Evolutionary conservation across 2,113 vertebrate species (phyloP).

Genomic region (Pseudopodoces humilis): DNA sequence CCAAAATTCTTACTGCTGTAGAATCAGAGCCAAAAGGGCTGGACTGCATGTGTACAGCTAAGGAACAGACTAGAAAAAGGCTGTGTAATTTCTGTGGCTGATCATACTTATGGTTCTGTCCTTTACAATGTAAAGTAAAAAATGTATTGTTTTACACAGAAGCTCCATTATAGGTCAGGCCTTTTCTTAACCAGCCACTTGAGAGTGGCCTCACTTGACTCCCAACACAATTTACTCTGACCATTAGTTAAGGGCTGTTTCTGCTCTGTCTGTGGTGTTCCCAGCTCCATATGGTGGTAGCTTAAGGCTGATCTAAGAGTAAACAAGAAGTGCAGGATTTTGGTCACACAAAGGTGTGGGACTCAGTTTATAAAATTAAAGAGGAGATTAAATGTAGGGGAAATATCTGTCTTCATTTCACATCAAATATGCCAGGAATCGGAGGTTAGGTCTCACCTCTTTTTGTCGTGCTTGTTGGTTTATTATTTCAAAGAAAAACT

Average conservation of each 20-base stretch:
- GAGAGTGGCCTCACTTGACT: conserved; percentile 22
- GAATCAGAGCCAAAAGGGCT: background rate
- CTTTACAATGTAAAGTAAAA: background rate
- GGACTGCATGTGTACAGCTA: background rate
- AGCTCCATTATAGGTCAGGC: background rate
- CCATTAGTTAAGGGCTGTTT: conserved; percentile 38
- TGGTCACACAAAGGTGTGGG: background rate
- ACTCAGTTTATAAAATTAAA: background rate
- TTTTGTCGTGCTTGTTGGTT: background rate
- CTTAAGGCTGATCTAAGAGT: conserved; percentile 55
- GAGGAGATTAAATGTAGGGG: background rate
- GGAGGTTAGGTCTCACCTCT: background rate
- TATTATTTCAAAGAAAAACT: background rate
- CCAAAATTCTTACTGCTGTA: background rate
- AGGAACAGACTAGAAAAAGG: background rate
- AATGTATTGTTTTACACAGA: background rate
- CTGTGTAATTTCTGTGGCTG: background rate
- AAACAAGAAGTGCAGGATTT: conserved; percentile 6
- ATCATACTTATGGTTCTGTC: background rate
- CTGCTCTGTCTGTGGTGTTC: conserved; percentile 1
- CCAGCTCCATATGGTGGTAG: conserved; percentile 49
- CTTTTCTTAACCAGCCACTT: conserved; percentile 4
- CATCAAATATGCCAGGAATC: background rate
- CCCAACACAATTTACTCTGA: conserved; percentile 9
- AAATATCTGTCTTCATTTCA: background rate